Conservation (phyloP, 2,113 vertebrate species). For the Lipotes vexillifer region DNA sequence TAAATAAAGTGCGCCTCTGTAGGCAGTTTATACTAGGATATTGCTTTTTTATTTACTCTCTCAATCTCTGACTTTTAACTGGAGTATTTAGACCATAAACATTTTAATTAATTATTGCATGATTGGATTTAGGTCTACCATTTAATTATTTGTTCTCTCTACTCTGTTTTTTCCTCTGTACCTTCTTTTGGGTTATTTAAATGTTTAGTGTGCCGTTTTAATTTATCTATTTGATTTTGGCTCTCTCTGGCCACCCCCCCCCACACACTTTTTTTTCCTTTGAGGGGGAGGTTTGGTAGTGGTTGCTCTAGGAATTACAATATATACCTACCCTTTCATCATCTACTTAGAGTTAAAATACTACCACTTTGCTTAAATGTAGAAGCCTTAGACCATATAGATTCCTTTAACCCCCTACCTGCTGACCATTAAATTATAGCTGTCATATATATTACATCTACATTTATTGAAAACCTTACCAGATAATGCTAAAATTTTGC, state of each 20-base stretch:
- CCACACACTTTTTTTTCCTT: too few relatives aligned
- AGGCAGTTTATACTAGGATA: neutral
- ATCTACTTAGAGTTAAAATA: constrained; percentile 21
- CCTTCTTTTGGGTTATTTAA: neutral
- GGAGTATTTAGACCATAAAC: neutral
- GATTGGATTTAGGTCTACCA: neutral
- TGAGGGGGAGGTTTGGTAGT: neutral
- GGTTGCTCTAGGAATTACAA: neutral
- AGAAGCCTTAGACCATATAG: neutral
- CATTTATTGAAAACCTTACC: neutral
- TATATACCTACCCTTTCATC: neutral
- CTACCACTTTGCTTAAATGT: neutral
- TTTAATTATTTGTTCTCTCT: neutral
- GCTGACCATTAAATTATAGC: neutral
- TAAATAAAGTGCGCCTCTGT: neutral
- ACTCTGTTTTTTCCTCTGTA: neutral
- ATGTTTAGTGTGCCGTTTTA: neutral
- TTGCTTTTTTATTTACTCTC: neutral
- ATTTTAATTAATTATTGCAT: constrained; percentile 29
- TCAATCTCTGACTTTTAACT: neutral
- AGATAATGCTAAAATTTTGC: constrained; percentile 1
- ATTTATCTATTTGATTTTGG: neutral
- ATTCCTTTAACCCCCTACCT: neutral
- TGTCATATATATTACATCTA: neutral
- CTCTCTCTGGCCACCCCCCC: neutral